Conservation (phyloP, 2,113 vertebrate species). For the Lepidiolamprologus cunningtoni region DNA sequence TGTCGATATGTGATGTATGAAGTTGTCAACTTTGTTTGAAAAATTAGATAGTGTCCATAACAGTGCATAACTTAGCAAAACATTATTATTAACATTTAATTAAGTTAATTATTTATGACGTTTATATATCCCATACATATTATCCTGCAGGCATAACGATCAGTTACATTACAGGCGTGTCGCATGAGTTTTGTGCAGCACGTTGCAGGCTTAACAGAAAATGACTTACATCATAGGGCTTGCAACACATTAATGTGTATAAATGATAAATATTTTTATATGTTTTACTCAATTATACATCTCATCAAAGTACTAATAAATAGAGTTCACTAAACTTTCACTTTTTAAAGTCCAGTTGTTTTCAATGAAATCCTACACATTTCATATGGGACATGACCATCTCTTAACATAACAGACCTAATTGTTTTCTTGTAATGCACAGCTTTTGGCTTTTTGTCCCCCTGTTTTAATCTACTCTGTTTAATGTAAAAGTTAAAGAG, state of each 20-base stretch:
- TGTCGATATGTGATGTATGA: background rate
- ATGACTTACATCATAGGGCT: background rate
- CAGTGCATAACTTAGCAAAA: background rate
- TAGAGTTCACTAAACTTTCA: background rate
- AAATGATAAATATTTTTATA: background rate
- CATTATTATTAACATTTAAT: background rate
- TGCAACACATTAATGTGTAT: background rate
- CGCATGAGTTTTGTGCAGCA: background rate
- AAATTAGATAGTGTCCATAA: background rate
- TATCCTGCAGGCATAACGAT: background rate
- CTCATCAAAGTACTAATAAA: background rate
- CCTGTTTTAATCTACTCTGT: background rate
- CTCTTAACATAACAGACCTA: background rate
- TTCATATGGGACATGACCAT: background rate
- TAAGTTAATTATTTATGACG: background rate
- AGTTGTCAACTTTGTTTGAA: background rate
- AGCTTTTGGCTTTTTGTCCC: background rate
- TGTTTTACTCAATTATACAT: background rate
- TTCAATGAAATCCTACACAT: background rate
- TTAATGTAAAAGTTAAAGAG: background rate
- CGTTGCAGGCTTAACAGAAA: background rate
- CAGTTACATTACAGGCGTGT: background rate
- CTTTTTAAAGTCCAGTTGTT: background rate
- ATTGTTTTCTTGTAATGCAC: background rate
- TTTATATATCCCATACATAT: background rate